Conservation (phyloP, 1,140 invertebrate species). For the Megalopta genalis region DNA sequence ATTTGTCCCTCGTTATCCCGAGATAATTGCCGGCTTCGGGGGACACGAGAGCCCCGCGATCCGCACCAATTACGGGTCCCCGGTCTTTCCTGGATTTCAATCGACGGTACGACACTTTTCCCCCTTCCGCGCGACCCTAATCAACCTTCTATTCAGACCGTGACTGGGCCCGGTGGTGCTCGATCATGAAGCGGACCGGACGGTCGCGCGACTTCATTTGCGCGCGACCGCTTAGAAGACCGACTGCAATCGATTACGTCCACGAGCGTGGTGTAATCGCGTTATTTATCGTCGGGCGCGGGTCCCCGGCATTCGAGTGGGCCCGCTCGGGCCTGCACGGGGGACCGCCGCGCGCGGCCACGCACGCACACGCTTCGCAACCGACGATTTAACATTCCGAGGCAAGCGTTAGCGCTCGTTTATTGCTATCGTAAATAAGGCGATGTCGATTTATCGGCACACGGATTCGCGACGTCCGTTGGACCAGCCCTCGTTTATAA, state of each 20-base stretch:
- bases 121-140: neutral
- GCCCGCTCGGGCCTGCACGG: too few species aligned
- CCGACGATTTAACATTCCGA: slow-evolving; percentile 37
- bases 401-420: slow-evolving; percentile 38
- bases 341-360: neutral
- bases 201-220: slow-evolving; percentile 39
- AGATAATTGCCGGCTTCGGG: neutral
- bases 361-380: slow-evolving; percentile 10
- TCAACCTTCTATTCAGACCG: slow-evolving; percentile 38
- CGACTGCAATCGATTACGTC: slow-evolving; percentile 47
- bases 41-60: neutral
- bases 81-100: slow-evolving; percentile 15
- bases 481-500: slow-evolving; percentile 20
- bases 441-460: slow-evolving; percentile 51
- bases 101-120: neutral
- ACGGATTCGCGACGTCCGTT: slow-evolving; percentile 2
- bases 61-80: slow-evolving; percentile 11
- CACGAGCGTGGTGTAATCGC: slow-evolving; percentile 42
- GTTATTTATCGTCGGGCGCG: slow-evolving; percentile 48
- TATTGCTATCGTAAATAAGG: slow-evolving; percentile 44
- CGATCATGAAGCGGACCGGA: slow-evolving; percentile 8
- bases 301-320: neutral
- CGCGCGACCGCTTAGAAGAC: slow-evolving; percentile 17
- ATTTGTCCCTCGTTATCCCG: slow-evolving; percentile 3
- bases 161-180: neutral